Conservation (phyloP, 2,888 invertebrate genomes). For the Morpho achilles region DNA sequence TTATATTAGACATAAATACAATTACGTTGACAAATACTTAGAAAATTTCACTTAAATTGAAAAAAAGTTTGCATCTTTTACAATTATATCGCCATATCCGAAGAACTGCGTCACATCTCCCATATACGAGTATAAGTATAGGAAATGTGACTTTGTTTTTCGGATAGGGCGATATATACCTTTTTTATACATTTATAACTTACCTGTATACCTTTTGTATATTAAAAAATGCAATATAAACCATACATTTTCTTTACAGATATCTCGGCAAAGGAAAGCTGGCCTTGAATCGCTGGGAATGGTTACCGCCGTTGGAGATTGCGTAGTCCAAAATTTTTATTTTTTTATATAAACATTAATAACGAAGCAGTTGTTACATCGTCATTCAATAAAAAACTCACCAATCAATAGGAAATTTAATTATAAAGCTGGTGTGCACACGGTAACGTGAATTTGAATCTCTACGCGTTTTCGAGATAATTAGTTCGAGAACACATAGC, state of each 20-base stretch:
- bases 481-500: conserved; percentile 36
- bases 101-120: too few relatives aligned
- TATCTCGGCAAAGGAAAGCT: conserved; percentile 6
- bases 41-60: too few relatives aligned
- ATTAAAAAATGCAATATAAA: not conserved
- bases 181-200: too few relatives aligned
- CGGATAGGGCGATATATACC: too few relatives aligned
- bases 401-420: conserved; percentile 12
- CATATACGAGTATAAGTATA: too few relatives aligned
- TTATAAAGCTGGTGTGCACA: conserved; percentile 43
- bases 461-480: conserved; percentile 37
- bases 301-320: conserved; percentile 28
- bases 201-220: too few relatives aligned
- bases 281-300: conserved; percentile 2
- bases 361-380: conserved; percentile 35
- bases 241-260: conserved; percentile 25
- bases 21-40: too few relatives aligned
- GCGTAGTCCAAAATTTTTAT: conserved; percentile 30
- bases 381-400: not conserved
- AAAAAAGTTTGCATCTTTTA: too few relatives aligned
- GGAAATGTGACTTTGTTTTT: too few relatives aligned
- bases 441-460: conserved; percentile 53
- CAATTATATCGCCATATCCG: too few relatives aligned
- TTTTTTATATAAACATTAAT: conserved; percentile 6
- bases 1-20: too few relatives aligned